Base-by-base conservation (phyloP, 2,888 invertebrate genomes). In the Drosophila mimica region DNA sequence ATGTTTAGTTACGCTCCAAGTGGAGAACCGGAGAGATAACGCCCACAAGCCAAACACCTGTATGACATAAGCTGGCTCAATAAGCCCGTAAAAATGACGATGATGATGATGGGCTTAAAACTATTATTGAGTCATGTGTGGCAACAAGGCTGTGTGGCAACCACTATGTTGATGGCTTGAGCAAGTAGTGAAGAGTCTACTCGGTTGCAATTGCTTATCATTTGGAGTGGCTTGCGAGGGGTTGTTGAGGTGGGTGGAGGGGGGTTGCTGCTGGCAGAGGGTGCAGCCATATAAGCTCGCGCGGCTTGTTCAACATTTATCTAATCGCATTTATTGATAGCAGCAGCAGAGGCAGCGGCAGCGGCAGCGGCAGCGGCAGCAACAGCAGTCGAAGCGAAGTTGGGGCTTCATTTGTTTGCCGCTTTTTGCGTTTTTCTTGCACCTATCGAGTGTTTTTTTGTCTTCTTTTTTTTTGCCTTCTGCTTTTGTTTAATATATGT, bases 311-410 rank as follows among this genome's bases (percentile, higher is more conserved):
- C 79, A 59, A 56, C 58, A 73, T 83, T 82, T 89, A 86, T 86
- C 86, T 86, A 84, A 86, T 86, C 86, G 81, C 70, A 65, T 64
- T 74, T 79, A 89, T 86, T 89, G 86, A 86, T 86, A 86, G 84
- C 73, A 25, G 25, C 25, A 75, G 67, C 82, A 52, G 68, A 76
- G 58, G 60, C 73, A 70, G 15, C 52, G 20, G 28, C 17, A 72
- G 70, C 79, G 38, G 74, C 82, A 58, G 25, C 25, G 58, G 60
- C 73, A 70, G 15, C 52, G 20, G 28, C 17, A 72, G 70, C 79
- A 40, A 70, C 82, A 58, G 66, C 74, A 68, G 67, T 64, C 65
- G 60, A 69, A 40, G 53, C 69, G 63, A 77, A 77, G 76, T 71
- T 64, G 62, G 73, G 73, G 69, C 79, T 76, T 76, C 76, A 60